Base-by-base conservation (phyloP, 2,888 invertebrate genomes). In the Eupeodes luniger region DNA sequence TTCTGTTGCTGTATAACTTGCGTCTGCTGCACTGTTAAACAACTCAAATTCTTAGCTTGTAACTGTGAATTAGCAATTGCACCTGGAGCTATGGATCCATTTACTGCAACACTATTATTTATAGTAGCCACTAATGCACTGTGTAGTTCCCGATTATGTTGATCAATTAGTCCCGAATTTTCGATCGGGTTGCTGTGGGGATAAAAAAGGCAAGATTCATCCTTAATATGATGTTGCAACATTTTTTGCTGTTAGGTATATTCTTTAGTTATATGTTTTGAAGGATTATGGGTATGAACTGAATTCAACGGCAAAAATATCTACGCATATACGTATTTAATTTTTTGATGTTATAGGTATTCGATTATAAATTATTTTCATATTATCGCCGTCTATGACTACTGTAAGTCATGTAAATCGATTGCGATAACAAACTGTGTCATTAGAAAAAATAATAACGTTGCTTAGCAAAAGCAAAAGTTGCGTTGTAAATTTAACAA, bases 171-270 rank as follows among this genome's bases (percentile, higher is more conserved):
- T 27, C 93, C 92, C 74, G 93, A 91, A 88, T 93, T 94, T 81
- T 94, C 94, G 92, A 95, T 94, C 91, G 95, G 95, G 91, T 95
- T 95, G 92, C 95, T 94, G 92, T 92, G 94, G 92, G 92, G 86
- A 91, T 91, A 92, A 88, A 92, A 93, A 85, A 91, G 92, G 77
- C 90, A 89, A 89, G 72, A 57, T 19, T 88, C 85, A 27, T 88
- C 88, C 47, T 88, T 88, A 75, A 85, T 66, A 77, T 83, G 89
- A 77, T 80, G 90, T 78, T 89, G 90, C 89, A 85, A 81, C 82
- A 88, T 27, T 87, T n/a, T 55, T 80, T 9, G 34, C 34, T 92
- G 16, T 36, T 19, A 61, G 14, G 34, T 92, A 92, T 61, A 90
- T 91, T 61, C 90, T 91, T 91, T 89, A 90, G 91, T 85, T 91